These are phyloP conservation scores for Anoplius nigerrimus DNA, from an alignment of 2,888 invertebrate genomes.

Conservation along the genomic window DNA sequence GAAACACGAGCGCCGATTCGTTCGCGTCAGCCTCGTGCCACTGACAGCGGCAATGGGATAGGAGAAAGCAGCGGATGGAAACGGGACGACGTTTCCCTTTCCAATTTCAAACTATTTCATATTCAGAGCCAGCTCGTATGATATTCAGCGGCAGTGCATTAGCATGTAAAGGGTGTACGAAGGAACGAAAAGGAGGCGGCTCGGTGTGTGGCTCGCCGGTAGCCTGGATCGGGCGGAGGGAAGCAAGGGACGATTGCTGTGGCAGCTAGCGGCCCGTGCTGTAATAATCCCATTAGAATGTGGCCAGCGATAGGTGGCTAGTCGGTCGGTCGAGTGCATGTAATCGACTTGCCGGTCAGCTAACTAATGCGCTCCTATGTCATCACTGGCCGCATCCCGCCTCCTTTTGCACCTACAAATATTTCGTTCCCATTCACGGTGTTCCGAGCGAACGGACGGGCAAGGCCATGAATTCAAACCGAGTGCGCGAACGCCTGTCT, in stretches of 20 bases:
- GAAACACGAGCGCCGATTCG: no score
- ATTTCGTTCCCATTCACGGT: neutral
- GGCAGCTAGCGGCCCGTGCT: constrained; percentile 38
- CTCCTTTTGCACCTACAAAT: neutral
- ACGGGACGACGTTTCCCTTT: constrained; percentile 50
- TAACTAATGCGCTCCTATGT: no score
- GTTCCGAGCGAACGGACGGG: neutral
- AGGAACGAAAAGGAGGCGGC: constrained; percentile 41
- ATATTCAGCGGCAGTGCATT: constrained; percentile 59
- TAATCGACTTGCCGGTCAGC: constrained; percentile 9
- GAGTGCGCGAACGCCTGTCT: no score
- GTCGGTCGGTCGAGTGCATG: constrained; percentile 9
- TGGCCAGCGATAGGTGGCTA: constrained; percentile 1
- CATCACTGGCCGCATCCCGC: neutral
- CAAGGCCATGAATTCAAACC: no score
- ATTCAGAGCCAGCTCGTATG: constrained; percentile 61
- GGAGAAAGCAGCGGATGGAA: constrained; percentile 40
- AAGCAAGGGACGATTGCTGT: constrained; percentile 17
- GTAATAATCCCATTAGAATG: constrained; percentile 58
- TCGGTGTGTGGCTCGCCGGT: constrained; percentile 7
- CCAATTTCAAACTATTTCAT: constrained; percentile 61
- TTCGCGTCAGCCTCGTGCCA: no score
- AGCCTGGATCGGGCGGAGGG: constrained; percentile 18
- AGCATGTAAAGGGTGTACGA: constrained; percentile 63
- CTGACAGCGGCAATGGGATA: constrained; percentile 11